Conservation (phyloP, 2,888 invertebrate genomes). For the Pegoplata infirma region DNA sequence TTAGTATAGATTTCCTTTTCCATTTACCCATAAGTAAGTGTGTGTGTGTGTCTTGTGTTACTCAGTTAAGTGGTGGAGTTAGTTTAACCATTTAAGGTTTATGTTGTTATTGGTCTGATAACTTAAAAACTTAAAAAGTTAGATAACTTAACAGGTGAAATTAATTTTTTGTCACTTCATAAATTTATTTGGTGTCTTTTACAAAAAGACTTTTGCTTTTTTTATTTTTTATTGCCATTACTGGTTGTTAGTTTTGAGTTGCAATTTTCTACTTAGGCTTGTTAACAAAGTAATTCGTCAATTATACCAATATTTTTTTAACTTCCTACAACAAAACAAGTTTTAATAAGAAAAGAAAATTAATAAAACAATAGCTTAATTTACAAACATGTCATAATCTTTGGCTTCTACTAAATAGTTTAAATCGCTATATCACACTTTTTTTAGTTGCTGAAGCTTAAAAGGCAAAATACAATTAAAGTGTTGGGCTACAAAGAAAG, state of each 20-base stretch:
- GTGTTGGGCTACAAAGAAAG: not conserved
- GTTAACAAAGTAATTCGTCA: conserved; percentile 57
- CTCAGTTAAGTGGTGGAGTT: conserved; percentile 40
- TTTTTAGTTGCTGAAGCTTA: too few species aligned
- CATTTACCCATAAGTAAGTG: not conserved
- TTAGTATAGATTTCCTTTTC: conserved; percentile 24
- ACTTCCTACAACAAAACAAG: conserved; percentile 8
- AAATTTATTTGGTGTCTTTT: conserved; percentile 67
- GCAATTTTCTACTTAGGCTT: conserved; percentile 49
- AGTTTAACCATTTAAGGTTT: conserved; percentile 60
- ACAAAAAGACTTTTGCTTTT: not conserved
- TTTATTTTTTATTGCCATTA: conserved; percentile 12
- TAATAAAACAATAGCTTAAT: conserved; percentile 19
- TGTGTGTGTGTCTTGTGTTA: not conserved
- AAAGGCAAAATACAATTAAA: not conserved
- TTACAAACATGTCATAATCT: not conserved
- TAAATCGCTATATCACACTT: too few species aligned
- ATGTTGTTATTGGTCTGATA: conserved; percentile 33
- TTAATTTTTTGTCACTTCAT: conserved; percentile 78
- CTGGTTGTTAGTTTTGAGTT: conserved; percentile 33
- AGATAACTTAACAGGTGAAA: conserved; percentile 75
- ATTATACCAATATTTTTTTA: conserved; percentile 12
- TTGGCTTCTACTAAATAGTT: not conserved
- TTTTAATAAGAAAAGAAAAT: not conserved
- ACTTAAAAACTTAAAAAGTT: conserved; percentile 49